Evolutionary conservation across 2,113 vertebrate genomes (phyloP).

Genomic region (Embiotoca jacksoni): DNA sequence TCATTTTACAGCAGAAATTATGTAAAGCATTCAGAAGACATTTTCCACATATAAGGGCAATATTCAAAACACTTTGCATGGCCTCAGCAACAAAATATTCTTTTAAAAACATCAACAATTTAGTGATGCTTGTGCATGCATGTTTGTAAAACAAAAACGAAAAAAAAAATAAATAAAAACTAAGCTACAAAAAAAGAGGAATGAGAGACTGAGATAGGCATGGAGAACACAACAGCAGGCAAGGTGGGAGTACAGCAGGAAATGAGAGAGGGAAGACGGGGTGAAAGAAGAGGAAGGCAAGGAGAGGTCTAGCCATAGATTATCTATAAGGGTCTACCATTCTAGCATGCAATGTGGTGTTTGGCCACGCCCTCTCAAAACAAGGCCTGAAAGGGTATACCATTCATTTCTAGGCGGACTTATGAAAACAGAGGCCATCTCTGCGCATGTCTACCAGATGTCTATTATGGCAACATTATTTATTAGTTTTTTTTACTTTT

Average conservation of each 20-base stretch:
- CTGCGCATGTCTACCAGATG: constrained; percentile 76
- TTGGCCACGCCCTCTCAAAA: constrained; percentile 87
- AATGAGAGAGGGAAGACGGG: constrained; percentile 62
- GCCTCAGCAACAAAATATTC: constrained; percentile 99
- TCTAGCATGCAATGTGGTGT: constrained; percentile 98
- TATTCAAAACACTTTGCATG: constrained; percentile 99
- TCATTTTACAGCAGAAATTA: constrained; percentile 99
- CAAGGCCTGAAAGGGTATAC: constrained; percentile 79
- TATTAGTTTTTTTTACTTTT: constrained; percentile 47
- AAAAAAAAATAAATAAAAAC: constrained; percentile 82
- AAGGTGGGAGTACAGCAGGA: constrained; percentile 76
- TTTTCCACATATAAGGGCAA: constrained; percentile 99
- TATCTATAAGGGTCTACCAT: constrained; percentile 85
- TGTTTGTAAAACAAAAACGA: constrained; percentile 93
- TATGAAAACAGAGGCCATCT: constrained; percentile 75
- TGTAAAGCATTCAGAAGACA: constrained; percentile 99
- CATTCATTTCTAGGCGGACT: constrained; percentile 74
- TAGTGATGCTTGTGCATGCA: constrained; percentile 99
- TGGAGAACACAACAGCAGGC: constrained; percentile 82
- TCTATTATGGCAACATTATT: constrained; percentile 81
- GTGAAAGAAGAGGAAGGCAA: constrained; percentile 72
- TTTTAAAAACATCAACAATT: constrained; percentile 98
- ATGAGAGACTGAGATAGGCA: constrained; percentile 78
- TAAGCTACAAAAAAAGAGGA: constrained; percentile 89
- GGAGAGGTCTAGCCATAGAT: constrained; percentile 79